Evolutionary conservation across 2,888 invertebrate species (phyloP).

Genomic region (Drosophila buzzatii): DNA sequence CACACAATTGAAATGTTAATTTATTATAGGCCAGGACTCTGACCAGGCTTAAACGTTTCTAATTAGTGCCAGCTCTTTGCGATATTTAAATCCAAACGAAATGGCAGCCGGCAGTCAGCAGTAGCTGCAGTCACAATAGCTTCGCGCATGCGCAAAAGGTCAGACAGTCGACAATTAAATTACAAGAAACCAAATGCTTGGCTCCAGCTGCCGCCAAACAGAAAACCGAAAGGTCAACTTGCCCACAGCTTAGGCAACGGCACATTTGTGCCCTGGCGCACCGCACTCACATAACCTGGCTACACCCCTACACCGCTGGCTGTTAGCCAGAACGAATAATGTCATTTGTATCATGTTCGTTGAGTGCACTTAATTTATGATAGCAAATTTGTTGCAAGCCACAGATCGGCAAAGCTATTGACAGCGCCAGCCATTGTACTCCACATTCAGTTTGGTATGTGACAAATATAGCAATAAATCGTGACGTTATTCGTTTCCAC

Average conservation of each 20-base stretch:
- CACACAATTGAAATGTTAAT: constrained; percentile 78
- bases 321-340: constrained; percentile 41
- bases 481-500: constrained; percentile 38
- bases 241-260: constrained; percentile 21
- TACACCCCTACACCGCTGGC: not conserved
- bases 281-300: constrained; percentile 9
- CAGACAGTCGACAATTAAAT: constrained; percentile 76
- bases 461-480: constrained; percentile 50
- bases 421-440: constrained; percentile 50
- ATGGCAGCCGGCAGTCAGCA: constrained; percentile 51
- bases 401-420: constrained; percentile 38
- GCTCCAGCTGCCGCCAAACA: constrained; percentile 40
- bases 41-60: constrained; percentile 36
- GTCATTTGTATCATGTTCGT: constrained; percentile 58
- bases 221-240: constrained; percentile 54
- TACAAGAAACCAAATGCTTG: constrained; percentile 61
- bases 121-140: not conserved
- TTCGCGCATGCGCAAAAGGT: constrained; percentile 65
- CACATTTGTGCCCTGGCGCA: constrained; percentile 26
- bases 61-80: constrained; percentile 57
- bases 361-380: constrained; percentile 71
- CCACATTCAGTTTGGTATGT: constrained; percentile 17
- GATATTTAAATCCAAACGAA: constrained; percentile 40
- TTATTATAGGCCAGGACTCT: constrained; percentile 63
- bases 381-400: constrained; percentile 69